Conservation (phyloP, 1,140 invertebrate species). For the Brachionus koreanus region DNA sequence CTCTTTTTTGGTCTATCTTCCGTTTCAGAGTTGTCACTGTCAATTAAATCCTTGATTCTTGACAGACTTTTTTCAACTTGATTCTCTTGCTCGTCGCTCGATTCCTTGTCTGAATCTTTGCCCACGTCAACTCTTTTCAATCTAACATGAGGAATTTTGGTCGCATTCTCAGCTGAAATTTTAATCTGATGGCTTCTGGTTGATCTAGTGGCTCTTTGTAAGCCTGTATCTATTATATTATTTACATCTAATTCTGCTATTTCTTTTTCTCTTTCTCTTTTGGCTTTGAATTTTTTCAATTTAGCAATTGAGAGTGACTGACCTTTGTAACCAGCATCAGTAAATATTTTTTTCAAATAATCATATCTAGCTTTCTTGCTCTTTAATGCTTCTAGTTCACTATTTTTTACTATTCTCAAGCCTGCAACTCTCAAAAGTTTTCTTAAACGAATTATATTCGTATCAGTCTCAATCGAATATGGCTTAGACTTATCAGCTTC, state of each 20-base stretch:
- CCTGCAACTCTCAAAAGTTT: conserved; percentile 2
- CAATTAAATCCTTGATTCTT: conserved; percentile 29
- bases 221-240: conserved; percentile 17
- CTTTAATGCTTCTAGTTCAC: conserved; percentile 16
- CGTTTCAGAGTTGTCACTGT: neutral
- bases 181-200: neutral
- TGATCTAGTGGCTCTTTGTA: neutral
- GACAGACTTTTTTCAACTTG: neutral
- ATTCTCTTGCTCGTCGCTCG: neutral
- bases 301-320: neutral
- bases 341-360: conserved; percentile 34
- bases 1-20: neutral
- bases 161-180: neutral
- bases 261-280: conserved; percentile 39
- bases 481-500: neutral
- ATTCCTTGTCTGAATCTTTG: neutral
- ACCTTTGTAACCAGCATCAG: conserved; percentile 16
- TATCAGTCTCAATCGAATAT: neutral
- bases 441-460: conserved; percentile 22
- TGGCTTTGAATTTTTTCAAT: neutral
- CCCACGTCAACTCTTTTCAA: neutral
- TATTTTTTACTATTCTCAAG: conserved; percentile 33
- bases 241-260: conserved; percentile 21
- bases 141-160: conserved; percentile 27
- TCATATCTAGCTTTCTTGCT: conserved; percentile 28